Conservation (phyloP, 2,888 invertebrate species). For the Cotesia congregata region DNA sequence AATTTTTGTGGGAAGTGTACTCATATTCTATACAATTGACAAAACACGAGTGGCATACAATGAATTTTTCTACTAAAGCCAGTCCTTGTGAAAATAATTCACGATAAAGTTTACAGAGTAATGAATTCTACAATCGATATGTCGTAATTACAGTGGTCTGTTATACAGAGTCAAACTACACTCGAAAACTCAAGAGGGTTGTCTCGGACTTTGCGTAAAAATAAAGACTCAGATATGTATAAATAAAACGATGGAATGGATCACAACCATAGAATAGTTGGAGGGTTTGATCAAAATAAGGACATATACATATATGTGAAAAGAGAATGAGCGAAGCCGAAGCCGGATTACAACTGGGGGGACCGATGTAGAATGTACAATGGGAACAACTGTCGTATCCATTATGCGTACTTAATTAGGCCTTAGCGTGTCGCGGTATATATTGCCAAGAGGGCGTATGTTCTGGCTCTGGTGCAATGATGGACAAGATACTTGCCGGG, state of each 20-base stretch:
- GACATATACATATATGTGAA: slow-evolving; percentile 24
- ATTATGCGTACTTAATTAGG: slow-evolving; percentile 67
- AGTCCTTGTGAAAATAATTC: neutral
- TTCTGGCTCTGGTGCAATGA: slow-evolving; percentile 40
- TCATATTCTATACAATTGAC: neutral
- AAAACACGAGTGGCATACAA: neutral
- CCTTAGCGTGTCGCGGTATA: slow-evolving; percentile 53
- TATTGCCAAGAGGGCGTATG: slow-evolving; percentile 20
- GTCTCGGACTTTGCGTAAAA: slow-evolving; percentile 15
- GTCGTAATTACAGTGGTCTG: slow-evolving; percentile 5
- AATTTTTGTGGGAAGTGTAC: neutral
- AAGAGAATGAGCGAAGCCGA: slow-evolving; percentile 34
- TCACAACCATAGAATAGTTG: neutral
- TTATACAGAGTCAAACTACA: slow-evolving; percentile 25
- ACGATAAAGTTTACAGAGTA: slow-evolving; percentile 11
- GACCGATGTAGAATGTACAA: slow-evolving; percentile 34
- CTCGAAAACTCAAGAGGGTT: slow-evolving; percentile 16
- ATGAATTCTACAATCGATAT: slow-evolving; percentile 2
- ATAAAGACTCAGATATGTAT: neutral
- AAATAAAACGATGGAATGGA: neutral
- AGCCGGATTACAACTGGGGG: slow-evolving; percentile 37
- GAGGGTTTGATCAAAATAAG: neutral
- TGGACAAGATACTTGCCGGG: slow-evolving; percentile 54
- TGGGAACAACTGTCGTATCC: slow-evolving; percentile 64
- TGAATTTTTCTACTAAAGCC: neutral